Evolutionary conservation across 2,888 invertebrate genomes (phyloP).

Genomic region (Amphipoea oculea): DNA sequence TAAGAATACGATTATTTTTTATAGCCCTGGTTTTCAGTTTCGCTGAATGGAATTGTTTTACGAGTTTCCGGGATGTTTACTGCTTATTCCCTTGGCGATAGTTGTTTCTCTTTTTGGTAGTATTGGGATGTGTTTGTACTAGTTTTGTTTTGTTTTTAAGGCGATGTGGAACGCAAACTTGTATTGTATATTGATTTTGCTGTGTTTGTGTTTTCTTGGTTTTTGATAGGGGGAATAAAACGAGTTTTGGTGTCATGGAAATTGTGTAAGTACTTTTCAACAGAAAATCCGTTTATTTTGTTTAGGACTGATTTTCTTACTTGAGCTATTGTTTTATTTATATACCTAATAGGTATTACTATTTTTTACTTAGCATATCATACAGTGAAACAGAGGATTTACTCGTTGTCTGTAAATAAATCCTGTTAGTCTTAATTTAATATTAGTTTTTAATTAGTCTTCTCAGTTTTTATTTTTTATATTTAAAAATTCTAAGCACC

Average conservation of each 20-base stretch:
- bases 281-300: not conserved
- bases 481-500: too few relatives aligned
- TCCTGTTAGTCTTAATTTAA: too few relatives aligned
- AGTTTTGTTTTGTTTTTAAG: slow-evolving; percentile 29
- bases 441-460: too few relatives aligned
- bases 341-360: too few relatives aligned
- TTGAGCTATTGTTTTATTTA: not conserved
- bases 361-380: too few relatives aligned
- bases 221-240: not conserved
- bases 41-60: slow-evolving; percentile 58
- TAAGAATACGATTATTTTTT: slow-evolving; percentile 60
- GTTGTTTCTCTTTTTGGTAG: slow-evolving; percentile 37
- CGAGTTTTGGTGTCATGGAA: not conserved
- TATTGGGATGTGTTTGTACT: slow-evolving; percentile 13
- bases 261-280: not conserved
- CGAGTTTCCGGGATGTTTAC: slow-evolving; percentile 58
- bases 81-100: slow-evolving; percentile 50
- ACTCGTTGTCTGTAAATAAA: too few relatives aligned
- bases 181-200: slow-evolving; percentile 41
- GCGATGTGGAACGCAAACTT: slow-evolving; percentile 14
- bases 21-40: slow-evolving; percentile 47
- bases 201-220: not conserved
- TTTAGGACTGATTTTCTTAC: not conserved
- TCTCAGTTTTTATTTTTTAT: too few relatives aligned
- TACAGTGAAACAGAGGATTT: too few relatives aligned